A percentile compares a stretch with the other conserved stretches of the same genome.
These are phyloP conservation scores for Trichogramma dendrolimi DNA, from an alignment of 2,888 invertebrate species.

Conservation along the genomic window DNA sequence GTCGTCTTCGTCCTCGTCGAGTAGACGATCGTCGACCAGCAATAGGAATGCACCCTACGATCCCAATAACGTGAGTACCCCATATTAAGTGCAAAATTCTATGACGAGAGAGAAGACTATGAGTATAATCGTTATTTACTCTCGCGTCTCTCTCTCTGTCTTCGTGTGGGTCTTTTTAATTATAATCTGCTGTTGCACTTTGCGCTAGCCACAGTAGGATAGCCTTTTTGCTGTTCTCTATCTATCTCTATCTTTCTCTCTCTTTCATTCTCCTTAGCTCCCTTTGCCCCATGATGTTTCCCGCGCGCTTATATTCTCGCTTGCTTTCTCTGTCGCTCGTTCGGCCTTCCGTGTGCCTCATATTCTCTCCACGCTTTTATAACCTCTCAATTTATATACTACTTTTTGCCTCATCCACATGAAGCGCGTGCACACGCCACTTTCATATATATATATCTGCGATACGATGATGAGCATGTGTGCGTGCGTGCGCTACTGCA, in stretches of 20 bases:
- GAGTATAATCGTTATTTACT: no score
- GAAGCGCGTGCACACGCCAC: no score
- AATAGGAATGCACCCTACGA: constrained; percentile 43
- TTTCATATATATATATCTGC: no score
- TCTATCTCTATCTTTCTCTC: constrained; percentile 5
- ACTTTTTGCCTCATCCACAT: constrained; percentile 12
- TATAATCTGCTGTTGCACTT: background rate
- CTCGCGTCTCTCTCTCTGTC: no score
- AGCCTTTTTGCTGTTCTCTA: constrained; percentile 14
- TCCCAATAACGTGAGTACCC: constrained; percentile 53
- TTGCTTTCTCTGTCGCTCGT: background rate
- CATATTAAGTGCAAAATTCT: constrained; percentile 11
- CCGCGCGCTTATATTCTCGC: background rate
- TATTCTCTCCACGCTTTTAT: background rate
- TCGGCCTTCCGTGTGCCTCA: background rate
- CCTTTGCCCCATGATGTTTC: background rate
- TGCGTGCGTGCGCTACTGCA: no score
- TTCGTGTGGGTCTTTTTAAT: no score
- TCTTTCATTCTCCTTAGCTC: background rate
- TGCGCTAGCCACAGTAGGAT: background rate
- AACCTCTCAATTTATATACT: background rate
- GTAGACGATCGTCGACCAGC: background rate
- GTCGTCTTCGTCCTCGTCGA: background rate
- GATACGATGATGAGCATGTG: no score
- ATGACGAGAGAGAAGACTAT: background rate